phyloP scores from a whole-genome alignment of 2,113 vertebrate genomes.

The Turdus rufiventris region DNA sequence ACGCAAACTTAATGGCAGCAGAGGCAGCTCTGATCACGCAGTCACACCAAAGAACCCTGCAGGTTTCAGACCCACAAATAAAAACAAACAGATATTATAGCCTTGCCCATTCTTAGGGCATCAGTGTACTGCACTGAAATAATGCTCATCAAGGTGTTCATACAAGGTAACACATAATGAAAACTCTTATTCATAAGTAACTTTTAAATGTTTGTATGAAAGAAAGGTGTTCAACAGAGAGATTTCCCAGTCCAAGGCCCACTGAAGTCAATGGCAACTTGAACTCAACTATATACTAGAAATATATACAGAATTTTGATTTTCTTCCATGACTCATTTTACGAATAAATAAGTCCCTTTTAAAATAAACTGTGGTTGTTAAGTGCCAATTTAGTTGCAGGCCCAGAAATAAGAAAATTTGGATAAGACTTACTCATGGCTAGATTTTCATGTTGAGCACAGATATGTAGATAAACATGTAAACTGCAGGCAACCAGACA shows the following conservation, averaged over 20 bases:
- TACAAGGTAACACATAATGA: neutral
- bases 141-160: neutral
- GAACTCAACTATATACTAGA: neutral
- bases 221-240: neutral
- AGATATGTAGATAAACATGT: neutral
- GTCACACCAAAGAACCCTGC: neutral
- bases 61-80: neutral
- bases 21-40: fast-evolving
- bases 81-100: neutral
- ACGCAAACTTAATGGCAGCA: neutral
- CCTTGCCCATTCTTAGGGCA: neutral
- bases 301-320: neutral
- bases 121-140: neutral
- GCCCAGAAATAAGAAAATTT: neutral
- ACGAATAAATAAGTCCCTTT: neutral
- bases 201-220: neutral
- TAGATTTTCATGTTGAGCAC: neutral
- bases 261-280: neutral
- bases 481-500: neutral
- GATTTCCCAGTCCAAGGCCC: neutral
- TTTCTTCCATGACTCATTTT: neutral
- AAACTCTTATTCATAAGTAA: neutral
- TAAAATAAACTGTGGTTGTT: neutral
- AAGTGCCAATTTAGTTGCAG: neutral
- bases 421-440: neutral